Conservation (phyloP, 2,797 vertebrate genomes). For the Pipistrellus kuhlii region DNA sequence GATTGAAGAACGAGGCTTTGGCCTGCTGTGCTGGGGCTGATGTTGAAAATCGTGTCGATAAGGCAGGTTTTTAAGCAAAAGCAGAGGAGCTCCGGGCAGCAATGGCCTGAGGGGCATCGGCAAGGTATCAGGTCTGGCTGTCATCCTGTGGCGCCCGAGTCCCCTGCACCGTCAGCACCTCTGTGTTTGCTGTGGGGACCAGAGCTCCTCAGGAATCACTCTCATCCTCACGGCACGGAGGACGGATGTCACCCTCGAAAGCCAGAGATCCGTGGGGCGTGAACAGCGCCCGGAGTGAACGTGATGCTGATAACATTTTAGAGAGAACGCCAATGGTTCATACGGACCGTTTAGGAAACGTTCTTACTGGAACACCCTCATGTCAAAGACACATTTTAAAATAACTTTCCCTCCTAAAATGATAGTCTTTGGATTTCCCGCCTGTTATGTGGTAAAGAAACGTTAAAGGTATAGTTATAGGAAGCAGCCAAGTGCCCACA, state of each 20-base stretch:
- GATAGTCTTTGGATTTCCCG: background rate
- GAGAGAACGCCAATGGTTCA: background rate
- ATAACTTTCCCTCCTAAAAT: background rate
- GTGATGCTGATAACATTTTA: background rate
- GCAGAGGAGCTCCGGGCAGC: background rate
- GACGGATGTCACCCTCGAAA: background rate
- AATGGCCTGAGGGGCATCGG: background rate
- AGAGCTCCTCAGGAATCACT: background rate
- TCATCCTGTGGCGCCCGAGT: background rate
- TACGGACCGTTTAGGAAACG: background rate
- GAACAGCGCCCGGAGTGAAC: background rate
- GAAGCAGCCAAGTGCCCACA: too few species aligned
- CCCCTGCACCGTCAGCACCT: background rate
- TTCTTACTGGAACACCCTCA: background rate
- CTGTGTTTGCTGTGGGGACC: background rate
- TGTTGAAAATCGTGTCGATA: background rate
- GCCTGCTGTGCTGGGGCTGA: background rate
- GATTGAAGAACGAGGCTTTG: background rate
- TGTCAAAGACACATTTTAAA: background rate
- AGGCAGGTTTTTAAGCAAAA: background rate
- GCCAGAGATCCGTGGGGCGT: background rate
- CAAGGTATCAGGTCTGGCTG: background rate
- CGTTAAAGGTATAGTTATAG: background rate
- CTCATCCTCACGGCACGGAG: background rate
- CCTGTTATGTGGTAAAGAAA: background rate